Base-by-base conservation (phyloP, 2,888 invertebrate genomes). In the Diadromus collaris region DNA sequence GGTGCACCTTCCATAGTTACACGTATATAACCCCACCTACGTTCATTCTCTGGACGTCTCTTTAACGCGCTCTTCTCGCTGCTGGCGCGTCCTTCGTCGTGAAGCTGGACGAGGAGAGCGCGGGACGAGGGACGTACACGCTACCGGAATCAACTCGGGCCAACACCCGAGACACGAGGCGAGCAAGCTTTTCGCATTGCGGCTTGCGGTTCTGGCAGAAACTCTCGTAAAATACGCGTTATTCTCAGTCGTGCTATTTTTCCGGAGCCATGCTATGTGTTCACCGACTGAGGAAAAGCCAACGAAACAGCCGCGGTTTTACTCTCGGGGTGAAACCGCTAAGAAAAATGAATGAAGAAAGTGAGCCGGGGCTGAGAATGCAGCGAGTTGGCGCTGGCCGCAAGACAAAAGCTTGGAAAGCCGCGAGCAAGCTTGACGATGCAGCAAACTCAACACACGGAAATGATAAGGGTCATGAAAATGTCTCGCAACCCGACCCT, bases 161-260 rank as follows among this genome's bases (percentile, higher is more conserved):
- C 58, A 73, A 61, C 69, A 80, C 79, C 41, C 60, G 54, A 27
- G 73, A 79, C 67, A 60, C 29, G 58, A 48, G 51, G 51, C 51
- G 29, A 44, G 65, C 60, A 56, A 60, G 79, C 70, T 71, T 80
- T 78, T 80, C 80, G 79, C 79, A 79, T 76, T 79, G 76, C 79
- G 75, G 68, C 70, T 68, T 60, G 56, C 9, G 21, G 56, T 48
- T n/a, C 48, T 44, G 34, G 7, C 6, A 44, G 34, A 65, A 56
- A 24, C n/a, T 13, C 73, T 73, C 79, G 65, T 73, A 69, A 73
- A 72, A 76, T 54, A 41, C 32, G 72, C 68, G 29, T 79, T 76
- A 76, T 68, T 48, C 34, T 46, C 54, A 34, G 60, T 46, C 56
- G 24, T 21, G 46, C 41, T 75, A 48, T 60, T 79, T 68, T 69